Evolutionary conservation across 2,888 invertebrate species (phyloP), one percentile per base, ranked within the genome.

Genomic region (Cylloceria caligata): DNA sequence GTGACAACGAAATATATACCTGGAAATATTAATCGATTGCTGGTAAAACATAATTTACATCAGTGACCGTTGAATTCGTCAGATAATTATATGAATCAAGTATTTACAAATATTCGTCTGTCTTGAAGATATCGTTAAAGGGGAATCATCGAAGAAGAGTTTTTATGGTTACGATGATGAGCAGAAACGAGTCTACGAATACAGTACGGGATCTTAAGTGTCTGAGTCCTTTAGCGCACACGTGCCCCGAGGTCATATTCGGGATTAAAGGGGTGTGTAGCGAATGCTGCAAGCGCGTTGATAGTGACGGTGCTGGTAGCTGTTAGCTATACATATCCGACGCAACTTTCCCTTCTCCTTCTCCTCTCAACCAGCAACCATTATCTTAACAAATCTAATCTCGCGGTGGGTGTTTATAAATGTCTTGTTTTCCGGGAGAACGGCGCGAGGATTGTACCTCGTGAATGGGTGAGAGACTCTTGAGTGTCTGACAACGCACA

Each of bases 301-400:
- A 89, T 90, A 88, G 87, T 87, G 83, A 72, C 79, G 72, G 74
- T 80, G 79, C 88, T 89, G 89, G 30, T 60, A 55, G 55, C 4
- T 21, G 52, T n/a, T 57, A 30, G 57, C 57, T 89, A 88, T 88
- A 87, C 84, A 67, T 52, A 57, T 72, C 71, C 52, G 24, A 72
- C 68, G 65, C 77, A 55, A 72, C 78, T 52, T 49, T 71, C 13
- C 57, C 55, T 30, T 16, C 60, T 64, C 55, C 67, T n/a, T n/a
- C n/a, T n/a, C n/a, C n/a, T n/a, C n/a, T 49, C 39, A 79, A 55
- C 75, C 72, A 79, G 71, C 79, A 62, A 42, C 89, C 91, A 92
- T 92, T 92, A 92, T 92, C 92, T 91, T 91, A 92, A 92, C 92
- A 91, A 92, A 92, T 92, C 92, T 92, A 92, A 92, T 92, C 91